These are phyloP conservation scores for Falco naumanni DNA, from an alignment of 2,797 vertebrate species.

Conservation along the genomic window DNA sequence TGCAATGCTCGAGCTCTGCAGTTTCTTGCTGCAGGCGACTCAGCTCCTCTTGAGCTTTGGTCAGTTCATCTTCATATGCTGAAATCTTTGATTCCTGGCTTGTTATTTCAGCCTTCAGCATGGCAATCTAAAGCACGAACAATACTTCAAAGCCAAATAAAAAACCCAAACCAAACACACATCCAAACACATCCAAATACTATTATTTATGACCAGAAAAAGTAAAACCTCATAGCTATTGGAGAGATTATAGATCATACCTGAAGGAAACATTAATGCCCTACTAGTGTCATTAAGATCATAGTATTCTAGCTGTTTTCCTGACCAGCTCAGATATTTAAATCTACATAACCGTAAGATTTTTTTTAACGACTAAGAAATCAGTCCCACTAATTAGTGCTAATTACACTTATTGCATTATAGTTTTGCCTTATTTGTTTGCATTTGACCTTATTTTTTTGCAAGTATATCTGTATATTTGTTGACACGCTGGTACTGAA, in stretches of 20 bases:
- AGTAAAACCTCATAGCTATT: not conserved
- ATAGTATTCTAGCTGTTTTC: not conserved
- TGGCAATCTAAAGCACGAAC: conserved; percentile 83
- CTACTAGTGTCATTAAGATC: not conserved
- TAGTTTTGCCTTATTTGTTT: not conserved
- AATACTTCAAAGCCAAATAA: not conserved
- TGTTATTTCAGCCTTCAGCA: conserved; percentile 88
- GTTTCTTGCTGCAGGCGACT: conserved; percentile 92
- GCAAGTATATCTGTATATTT: not conserved
- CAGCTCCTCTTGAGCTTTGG: conserved; percentile 90
- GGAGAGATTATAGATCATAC: not conserved
- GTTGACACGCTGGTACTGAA: not conserved
- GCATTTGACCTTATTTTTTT: not conserved
- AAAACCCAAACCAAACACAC: not conserved
- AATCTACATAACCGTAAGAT: no score
- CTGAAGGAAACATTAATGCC: not conserved
- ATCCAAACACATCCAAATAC: not conserved
- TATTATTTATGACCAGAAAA: not conserved
- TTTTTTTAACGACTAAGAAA: not conserved
- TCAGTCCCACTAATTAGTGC: not conserved
- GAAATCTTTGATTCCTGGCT: conserved; percentile 93
- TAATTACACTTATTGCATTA: not conserved
- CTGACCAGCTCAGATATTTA: not conserved
- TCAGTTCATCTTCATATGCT: conserved; percentile 91
- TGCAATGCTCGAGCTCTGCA: conserved; percentile 87